Percentiles rank a stretch among this genome's conserved stretches.
Evolutionary conservation across 2,888 invertebrate genomes (phyloP).

Genomic region (Dryadula phaetusa): DNA sequence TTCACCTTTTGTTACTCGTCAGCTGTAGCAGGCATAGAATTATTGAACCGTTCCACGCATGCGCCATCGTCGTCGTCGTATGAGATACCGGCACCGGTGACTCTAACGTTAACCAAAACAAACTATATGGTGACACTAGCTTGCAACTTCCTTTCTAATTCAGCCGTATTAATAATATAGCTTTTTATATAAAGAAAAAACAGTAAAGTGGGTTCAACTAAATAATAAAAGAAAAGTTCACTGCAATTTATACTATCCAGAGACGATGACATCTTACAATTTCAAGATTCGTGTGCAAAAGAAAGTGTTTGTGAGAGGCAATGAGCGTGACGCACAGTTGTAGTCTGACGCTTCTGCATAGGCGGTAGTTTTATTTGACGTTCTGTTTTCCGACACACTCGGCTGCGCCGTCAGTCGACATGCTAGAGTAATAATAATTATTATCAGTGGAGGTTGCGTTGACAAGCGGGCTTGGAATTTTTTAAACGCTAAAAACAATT

Average conservation of each 20-base stretch:
- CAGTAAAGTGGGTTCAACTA: constrained; percentile 12
- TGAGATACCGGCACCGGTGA: constrained; percentile 57
- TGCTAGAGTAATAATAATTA: constrained; percentile 50
- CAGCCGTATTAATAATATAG: constrained; percentile 45
- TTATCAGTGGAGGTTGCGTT: constrained; percentile 11
- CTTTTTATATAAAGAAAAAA: neutral
- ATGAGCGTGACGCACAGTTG: constrained; percentile 66
- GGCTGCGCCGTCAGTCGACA: constrained; percentile 63
- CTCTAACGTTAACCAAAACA: constrained; percentile 73
- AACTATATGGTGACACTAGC: constrained; percentile 72
- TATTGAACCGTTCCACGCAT: constrained; percentile 78
- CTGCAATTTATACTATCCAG: constrained; percentile 20
- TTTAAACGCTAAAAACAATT: constrained; percentile 32
- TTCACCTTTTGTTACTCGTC: constrained; percentile 46
- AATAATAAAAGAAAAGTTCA: constrained; percentile 8
- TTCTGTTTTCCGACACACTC: constrained; percentile 74
- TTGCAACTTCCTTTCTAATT: constrained; percentile 54
- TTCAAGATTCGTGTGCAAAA: constrained; percentile 65
- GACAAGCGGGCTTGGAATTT: constrained; percentile 17
- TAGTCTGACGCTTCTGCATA: constrained; percentile 61
- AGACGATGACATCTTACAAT: constrained; percentile 40
- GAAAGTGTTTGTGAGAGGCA: constrained; percentile 74
- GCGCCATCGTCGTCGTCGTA: constrained; percentile 58
- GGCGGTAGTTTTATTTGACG: constrained; percentile 62
- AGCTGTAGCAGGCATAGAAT: constrained; percentile 53